phyloP scores from a whole-genome alignment of 2,113 vertebrate species.

The Odocoileus hemionus region DNA sequence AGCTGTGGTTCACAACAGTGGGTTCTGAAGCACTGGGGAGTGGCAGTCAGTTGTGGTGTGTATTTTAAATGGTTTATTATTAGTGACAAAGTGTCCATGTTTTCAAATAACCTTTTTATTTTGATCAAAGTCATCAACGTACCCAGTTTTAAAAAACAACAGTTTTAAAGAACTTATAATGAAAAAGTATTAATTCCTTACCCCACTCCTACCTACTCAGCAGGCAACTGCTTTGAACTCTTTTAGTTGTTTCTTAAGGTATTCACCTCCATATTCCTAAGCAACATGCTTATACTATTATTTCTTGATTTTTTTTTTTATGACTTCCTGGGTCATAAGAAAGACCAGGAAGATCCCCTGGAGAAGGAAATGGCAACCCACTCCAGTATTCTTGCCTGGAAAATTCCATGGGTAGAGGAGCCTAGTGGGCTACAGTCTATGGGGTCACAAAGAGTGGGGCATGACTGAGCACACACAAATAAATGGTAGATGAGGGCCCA shows the following conservation, averaged over 20 bases:
- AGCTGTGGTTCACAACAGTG: background rate
- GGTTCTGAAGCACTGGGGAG: background rate
- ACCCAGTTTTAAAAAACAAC: background rate
- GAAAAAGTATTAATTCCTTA: background rate
- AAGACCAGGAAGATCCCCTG: background rate
- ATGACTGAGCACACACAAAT: background rate
- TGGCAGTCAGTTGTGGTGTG: background rate
- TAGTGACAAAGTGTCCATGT: background rate
- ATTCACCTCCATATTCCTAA: background rate
- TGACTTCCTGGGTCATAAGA: background rate
- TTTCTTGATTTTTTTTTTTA: background rate
- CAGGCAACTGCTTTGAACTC: background rate
- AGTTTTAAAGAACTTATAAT: background rate
- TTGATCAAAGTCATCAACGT: background rate
- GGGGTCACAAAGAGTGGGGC: background rate
- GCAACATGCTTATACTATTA: background rate
- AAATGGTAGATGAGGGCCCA: background rate
- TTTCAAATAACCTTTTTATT: constrained; percentile 2
- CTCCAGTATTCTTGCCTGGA: background rate
- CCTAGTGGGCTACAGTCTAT: background rate
- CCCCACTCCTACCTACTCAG: background rate
- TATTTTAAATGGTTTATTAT: background rate
- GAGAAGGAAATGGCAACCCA: background rate
- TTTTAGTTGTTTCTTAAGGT: background rate
- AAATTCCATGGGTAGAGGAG: background rate